phyloP scores from a whole-genome alignment of 1,140 invertebrate genomes.

The Calycopis cecrops region DNA sequence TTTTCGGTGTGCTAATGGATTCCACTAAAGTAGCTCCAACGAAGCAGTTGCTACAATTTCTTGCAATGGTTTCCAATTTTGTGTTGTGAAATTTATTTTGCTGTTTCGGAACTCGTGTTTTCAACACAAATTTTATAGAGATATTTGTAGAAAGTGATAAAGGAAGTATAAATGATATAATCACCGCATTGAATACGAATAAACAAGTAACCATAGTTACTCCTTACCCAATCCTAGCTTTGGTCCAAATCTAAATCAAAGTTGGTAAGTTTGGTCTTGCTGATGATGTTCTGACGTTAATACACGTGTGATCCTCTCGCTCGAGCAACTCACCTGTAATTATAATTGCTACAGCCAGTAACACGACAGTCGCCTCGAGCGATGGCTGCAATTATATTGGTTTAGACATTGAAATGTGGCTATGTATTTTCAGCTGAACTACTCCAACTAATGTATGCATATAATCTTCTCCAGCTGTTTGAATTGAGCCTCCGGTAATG shows the following conservation, averaged over 20 bases:
- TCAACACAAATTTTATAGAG: not conserved
- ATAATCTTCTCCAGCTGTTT: too few species aligned
- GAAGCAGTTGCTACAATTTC: constrained; percentile 26
- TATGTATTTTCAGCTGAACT: constrained; percentile 1
- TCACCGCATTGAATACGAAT: too few species aligned
- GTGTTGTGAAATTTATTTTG: constrained; percentile 11
- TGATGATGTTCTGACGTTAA: too few species aligned
- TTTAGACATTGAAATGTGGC: not conserved
- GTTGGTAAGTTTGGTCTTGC: too few species aligned
- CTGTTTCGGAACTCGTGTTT: not conserved
- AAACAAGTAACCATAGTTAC: too few species aligned
- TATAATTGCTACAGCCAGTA: not conserved
- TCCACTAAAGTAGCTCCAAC: constrained; percentile 24
- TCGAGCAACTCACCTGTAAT: not conserved
- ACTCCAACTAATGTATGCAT: too few species aligned
- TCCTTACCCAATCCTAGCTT: too few species aligned
- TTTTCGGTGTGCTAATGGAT: constrained; percentile 30
- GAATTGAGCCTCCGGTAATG: too few species aligned
- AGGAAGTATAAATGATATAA: too few species aligned
- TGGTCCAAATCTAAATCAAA: too few species aligned
- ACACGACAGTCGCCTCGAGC: not conserved
- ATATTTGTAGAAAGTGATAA: too few species aligned
- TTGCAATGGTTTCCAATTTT: constrained; percentile 26
- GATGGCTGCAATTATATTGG: not conserved
- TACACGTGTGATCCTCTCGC: not conserved